Percentiles rank a stretch among this genome's conserved stretches.
Conservation (phyloP, 2,797 vertebrate genomes). For the Myotis daubentonii region DNA sequence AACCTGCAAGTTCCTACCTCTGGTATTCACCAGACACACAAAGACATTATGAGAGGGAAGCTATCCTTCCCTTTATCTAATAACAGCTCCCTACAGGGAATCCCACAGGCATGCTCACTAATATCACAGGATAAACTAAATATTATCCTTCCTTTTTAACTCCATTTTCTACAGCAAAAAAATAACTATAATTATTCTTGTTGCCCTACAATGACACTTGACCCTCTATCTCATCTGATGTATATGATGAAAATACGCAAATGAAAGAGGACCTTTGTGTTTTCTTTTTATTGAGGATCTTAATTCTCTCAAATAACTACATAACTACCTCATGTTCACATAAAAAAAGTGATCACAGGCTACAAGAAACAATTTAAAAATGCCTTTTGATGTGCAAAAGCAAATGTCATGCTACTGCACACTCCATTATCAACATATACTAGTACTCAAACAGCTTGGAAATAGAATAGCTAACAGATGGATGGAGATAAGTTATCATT, state of each 20-base stretch:
- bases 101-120: neutral
- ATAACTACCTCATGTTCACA: neutral
- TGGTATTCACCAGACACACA: constrained; percentile 47
- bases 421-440: neutral
- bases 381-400: neutral
- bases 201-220: neutral
- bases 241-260: constrained; percentile 11
- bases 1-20: neutral
- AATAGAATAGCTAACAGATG: neutral
- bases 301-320: neutral
- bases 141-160: constrained; percentile 1
- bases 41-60: neutral
- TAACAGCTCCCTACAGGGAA: constrained; percentile 36
- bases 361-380: neutral
- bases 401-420: neutral
- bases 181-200: neutral
- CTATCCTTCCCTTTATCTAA: constrained; percentile 34
- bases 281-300: neutral
- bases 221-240: neutral
- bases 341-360: neutral
- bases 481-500: neutral
- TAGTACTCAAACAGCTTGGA: neutral
- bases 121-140: constrained; percentile 38
- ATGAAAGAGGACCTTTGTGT: neutral
- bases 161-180: neutral